Conservation (phyloP, 2,797 vertebrate genomes). For the Scolopax rusticola region DNA sequence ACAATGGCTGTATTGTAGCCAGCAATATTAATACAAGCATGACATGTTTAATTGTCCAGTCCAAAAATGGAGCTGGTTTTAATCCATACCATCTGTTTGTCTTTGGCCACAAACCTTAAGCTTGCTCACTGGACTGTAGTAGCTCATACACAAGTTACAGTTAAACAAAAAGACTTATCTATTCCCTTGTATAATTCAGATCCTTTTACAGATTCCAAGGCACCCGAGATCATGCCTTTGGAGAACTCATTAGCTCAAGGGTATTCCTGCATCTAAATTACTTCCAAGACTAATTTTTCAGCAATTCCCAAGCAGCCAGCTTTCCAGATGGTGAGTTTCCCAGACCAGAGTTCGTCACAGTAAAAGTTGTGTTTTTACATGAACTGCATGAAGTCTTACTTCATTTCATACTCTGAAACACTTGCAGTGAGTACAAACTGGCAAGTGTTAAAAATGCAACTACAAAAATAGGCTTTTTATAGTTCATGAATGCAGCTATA, state of each 20-base stretch:
- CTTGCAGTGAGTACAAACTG: neutral
- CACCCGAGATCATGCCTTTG: neutral
- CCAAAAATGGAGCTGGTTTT: conserved; percentile 31
- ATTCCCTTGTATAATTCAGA: neutral
- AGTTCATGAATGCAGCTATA: neutral
- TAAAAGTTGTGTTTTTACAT: neutral
- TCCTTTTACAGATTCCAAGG: neutral
- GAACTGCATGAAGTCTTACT: neutral
- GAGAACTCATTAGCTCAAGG: neutral
- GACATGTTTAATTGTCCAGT: conserved; percentile 25
- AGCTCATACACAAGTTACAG: neutral
- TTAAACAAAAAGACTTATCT: neutral
- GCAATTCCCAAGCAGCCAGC: neutral
- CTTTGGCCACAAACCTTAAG: neutral
- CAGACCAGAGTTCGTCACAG: neutral
- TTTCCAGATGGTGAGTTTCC: neutral
- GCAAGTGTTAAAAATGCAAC: neutral
- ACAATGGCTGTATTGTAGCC: neutral
- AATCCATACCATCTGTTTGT: conserved; percentile 47
- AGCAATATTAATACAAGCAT: conserved; percentile 9
- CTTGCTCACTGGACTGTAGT: neutral
- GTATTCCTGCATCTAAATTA: neutral
- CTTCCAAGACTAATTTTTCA: neutral
- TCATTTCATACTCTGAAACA: neutral
- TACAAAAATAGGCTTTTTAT: neutral